Base-by-base conservation (phyloP, 1,140 invertebrate genomes). In the Solenopsis invicta region DNA sequence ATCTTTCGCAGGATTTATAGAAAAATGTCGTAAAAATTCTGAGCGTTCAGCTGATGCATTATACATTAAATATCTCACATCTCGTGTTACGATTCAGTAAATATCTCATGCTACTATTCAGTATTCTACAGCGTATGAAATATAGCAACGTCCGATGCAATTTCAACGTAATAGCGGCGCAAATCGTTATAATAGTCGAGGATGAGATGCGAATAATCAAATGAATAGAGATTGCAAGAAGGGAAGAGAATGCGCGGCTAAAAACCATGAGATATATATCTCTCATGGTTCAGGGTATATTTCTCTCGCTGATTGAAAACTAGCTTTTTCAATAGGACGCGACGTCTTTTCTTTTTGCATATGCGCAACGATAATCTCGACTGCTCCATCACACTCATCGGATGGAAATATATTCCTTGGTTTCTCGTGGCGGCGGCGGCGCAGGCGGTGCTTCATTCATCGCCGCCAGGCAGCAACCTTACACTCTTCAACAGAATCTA, bases 371-470 rank as follows among this genome's bases (percentile, higher is more conserved):
- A 88, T 85, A 88, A 88, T 88, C 72, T 81, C 34, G 52, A 12
- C 21, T 41, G 50, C n/a, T 54, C 45, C 12, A 4, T 37, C 52
- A 62, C 62, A 52, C 52, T 64, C 50, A n/a, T 48, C 21, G 56
- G 61, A 76, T 88, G 69, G 76, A 87, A 86, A 41, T 29, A 89
- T 85, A 78, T 86, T 74, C 67, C 34, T 69, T 69, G 59, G 59
- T 62, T 52, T 66, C 66, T 64, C 82, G 21, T 34, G 18, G n/a
- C 74, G n/a, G n/a, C n/a, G n/a, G n/a, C n/a, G n/a, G n/a, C n/a
- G n/a, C n/a, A n/a, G 18, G n/a, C 74, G 86, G 81, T 87, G 86
- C 84, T 87, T 77, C 76, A 88, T 88, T 87, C 82, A 85, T 59
- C 74, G 56, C n/a, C 45, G 54, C 54, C 86, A 62, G 62, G 37